A percentile compares a stretch with the other conserved stretches of the same genome.
Evolutionary conservation across 2,113 vertebrate genomes (phyloP).

Genomic region (Datnioides undecimradiatus): DNA sequence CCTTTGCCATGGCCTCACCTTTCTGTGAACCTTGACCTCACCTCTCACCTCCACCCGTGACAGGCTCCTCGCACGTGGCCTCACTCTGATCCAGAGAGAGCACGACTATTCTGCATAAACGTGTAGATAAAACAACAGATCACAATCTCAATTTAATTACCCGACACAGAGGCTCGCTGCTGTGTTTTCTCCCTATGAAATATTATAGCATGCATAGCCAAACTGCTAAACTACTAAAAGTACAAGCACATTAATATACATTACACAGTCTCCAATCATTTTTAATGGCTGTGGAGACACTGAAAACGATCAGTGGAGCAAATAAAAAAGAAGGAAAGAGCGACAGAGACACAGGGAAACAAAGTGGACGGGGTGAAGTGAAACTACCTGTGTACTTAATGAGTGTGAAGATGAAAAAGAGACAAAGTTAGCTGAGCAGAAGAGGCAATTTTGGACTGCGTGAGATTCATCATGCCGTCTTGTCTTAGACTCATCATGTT

Average conservation of each 20-base stretch:
- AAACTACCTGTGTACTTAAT: slow-evolving; percentile 52
- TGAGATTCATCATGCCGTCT: slow-evolving; percentile 62
- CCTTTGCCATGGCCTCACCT: background rate
- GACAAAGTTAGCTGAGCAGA: slow-evolving; percentile 65
- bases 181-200: slow-evolving; percentile 59
- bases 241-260: slow-evolving; percentile 77
- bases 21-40: slow-evolving; percentile 28
- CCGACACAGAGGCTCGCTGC: slow-evolving; percentile 30
- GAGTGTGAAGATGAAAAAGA: slow-evolving; percentile 58
- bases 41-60: slow-evolving; percentile 35
- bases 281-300: slow-evolving; percentile 69
- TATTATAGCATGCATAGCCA: slow-evolving; percentile 56
- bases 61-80: background rate
- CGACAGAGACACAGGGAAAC: slow-evolving; percentile 38
- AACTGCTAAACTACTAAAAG: slow-evolving; percentile 51
- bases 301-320: slow-evolving; percentile 68
- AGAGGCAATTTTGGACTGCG: slow-evolving; percentile 62
- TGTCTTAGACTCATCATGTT: slow-evolving; percentile 68
- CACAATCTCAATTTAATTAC: slow-evolving; percentile 66
- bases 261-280: slow-evolving; percentile 72
- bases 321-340: slow-evolving; percentile 62
- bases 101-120: slow-evolving; percentile 25
- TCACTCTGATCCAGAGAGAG: background rate
- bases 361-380: slow-evolving; percentile 47
- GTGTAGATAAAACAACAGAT: slow-evolving; percentile 49